Conservation (phyloP, 2,888 invertebrate species). For the Eutolmus rufibarbis region DNA sequence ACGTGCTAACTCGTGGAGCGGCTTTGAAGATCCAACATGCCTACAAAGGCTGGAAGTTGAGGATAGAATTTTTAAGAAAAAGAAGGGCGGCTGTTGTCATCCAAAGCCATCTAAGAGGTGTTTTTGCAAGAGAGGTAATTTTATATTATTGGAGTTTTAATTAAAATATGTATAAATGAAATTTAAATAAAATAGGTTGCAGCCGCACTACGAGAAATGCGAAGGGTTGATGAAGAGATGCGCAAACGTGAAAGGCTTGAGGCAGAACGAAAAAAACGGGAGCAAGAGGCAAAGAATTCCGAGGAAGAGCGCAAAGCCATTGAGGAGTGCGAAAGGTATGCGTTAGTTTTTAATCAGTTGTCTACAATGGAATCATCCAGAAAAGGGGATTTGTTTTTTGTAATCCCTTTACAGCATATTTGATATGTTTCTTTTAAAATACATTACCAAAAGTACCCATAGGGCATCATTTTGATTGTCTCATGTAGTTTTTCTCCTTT, state of each 20-base stretch:
- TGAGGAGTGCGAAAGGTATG: conserved; percentile 71
- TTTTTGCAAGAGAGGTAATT: conserved; percentile 83
- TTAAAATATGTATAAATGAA: background rate
- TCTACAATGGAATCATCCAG: background rate
- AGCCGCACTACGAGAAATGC: conserved; percentile 85
- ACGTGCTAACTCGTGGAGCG: conserved; percentile 71
- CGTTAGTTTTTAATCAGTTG: background rate
- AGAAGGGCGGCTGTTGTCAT: conserved; percentile 86
- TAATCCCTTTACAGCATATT: background rate
- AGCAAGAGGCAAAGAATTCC: conserved; percentile 64
- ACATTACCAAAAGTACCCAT: background rate
- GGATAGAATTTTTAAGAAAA: conserved; percentile 80
- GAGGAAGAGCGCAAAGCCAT: conserved; percentile 66
- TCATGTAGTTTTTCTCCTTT: conserved; percentile 28
- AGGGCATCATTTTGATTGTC: background rate
- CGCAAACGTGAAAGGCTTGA: conserved; percentile 76
- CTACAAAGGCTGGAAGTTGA: conserved; percentile 83
- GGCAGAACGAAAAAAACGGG: conserved; percentile 72
- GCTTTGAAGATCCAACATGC: conserved; percentile 81
- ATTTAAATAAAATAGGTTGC: conserved; percentile 66
- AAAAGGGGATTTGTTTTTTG: background rate
- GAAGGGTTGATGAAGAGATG: conserved; percentile 85
- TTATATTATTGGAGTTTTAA: background rate
- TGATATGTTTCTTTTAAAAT: background rate
- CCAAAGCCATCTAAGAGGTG: conserved; percentile 85